phyloP scores from a whole-genome alignment of 2,113 vertebrate species.

The Macrotus californicus region DNA sequence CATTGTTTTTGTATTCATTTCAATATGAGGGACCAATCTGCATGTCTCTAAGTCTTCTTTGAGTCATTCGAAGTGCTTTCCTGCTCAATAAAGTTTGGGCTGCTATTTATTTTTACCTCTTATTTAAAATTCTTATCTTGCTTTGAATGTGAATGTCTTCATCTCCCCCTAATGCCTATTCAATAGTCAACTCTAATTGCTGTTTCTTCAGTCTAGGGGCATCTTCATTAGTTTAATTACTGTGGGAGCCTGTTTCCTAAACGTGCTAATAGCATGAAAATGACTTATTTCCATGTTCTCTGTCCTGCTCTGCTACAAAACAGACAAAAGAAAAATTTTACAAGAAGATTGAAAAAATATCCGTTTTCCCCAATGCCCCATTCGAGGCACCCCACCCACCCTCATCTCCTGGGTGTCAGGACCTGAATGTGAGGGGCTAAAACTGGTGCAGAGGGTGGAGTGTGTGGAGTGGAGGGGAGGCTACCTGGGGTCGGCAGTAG shows the following conservation, averaged over 20 bases:
- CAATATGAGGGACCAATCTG: neutral
- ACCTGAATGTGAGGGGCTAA: neutral
- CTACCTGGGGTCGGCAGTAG: neutral
- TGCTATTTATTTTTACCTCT: conserved; percentile 67
- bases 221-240: conserved; percentile 73
- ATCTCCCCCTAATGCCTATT: conserved; percentile 60
- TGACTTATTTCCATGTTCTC: conserved; percentile 61
- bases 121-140: conserved; percentile 62
- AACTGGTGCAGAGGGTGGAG: neutral
- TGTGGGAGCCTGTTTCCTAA: conserved; percentile 48
- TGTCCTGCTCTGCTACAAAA: neutral
- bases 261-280: conserved; percentile 53
- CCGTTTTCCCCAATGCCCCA: neutral
- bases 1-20: neutral
- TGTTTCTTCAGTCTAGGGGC: conserved; percentile 63
- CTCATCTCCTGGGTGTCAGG: neutral
- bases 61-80: conserved; percentile 13
- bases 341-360: neutral
- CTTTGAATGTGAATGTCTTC: conserved; percentile 63
- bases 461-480: neutral
- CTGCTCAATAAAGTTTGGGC: conserved; percentile 10
- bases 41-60: neutral
- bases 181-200: conserved; percentile 64
- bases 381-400: neutral
- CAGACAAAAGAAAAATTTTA: conserved; percentile 15